Conservation (phyloP, 2,888 invertebrate species). For the Nomada flava region DNA sequence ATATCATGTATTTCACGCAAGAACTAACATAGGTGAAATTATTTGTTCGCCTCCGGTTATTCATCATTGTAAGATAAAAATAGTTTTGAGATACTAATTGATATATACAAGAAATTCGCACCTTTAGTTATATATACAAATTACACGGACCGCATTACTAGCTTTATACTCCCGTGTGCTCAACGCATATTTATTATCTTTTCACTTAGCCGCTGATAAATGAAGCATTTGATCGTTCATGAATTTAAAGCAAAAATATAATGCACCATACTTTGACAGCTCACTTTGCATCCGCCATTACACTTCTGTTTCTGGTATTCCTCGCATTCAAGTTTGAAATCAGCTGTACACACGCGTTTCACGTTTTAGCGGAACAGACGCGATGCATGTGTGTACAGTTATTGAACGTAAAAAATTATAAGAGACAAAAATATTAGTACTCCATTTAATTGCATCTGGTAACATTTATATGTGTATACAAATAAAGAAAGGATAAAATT, state of each 20-base stretch:
- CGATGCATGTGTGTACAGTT: neutral
- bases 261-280: constrained; percentile 71
- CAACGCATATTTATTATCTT: constrained; percentile 26
- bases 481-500: constrained; percentile 9
- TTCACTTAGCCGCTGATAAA: constrained; percentile 29
- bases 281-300: constrained; percentile 69
- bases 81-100: constrained; percentile 36
- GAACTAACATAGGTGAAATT: constrained; percentile 94
- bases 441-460: neutral
- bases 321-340: constrained; percentile 47
- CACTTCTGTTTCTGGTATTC: constrained; percentile 55
- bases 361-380: constrained; percentile 19
- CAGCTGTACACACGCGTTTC: constrained; percentile 58
- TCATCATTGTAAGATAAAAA: constrained; percentile 70
- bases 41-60: constrained; percentile 87
- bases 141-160: constrained; percentile 30
- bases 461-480: neutral
- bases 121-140: constrained; percentile 41
- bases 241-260: constrained; percentile 46
- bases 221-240: constrained; percentile 29
- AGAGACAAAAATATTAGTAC: constrained; percentile 2
- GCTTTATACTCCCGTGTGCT: constrained; percentile 51
- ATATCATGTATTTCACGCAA: constrained; percentile 95
- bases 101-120: constrained; percentile 33
- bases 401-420: neutral